A percentile compares a stretch with the other conserved stretches of the same genome.
Conservation (phyloP, 2,888 invertebrate genomes). For the Dasysyrphus tricinctus region DNA sequence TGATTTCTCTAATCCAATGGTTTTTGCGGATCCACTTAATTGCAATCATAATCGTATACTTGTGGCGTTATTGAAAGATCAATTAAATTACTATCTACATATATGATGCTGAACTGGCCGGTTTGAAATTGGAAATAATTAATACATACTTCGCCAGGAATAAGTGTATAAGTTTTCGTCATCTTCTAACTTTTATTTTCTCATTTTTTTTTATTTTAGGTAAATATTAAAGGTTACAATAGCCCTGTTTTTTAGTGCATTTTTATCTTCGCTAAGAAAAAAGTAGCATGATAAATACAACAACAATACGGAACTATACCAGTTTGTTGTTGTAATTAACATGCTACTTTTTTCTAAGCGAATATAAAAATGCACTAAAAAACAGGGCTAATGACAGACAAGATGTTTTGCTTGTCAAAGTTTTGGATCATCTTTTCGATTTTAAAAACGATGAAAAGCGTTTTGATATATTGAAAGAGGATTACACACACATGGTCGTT, state of each 20-base stretch:
- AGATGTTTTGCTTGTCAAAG: conserved; percentile 91
- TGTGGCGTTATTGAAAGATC: conserved; percentile 92
- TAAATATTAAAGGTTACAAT: conserved; percentile 94
- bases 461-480: conserved; percentile 93
- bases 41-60: conserved; percentile 93
- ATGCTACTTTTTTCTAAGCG: too few relatives aligned
- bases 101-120: conserved; percentile 96
- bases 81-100: conserved; percentile 96
- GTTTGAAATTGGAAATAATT: conserved; percentile 90
- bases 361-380: too few relatives aligned
- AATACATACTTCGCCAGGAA: conserved; percentile 93
- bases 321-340: too few relatives aligned
- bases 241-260: too few relatives aligned
- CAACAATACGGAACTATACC: too few relatives aligned
- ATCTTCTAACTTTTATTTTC: background rate
- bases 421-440: conserved; percentile 91
- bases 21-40: conserved; percentile 92
- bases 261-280: too few relatives aligned
- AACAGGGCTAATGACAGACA: too few relatives aligned
- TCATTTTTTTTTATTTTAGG: conserved; percentile 84
- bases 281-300: too few relatives aligned
- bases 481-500: conserved; percentile 91
- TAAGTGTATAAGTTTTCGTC: conserved; percentile 89
- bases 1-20: conserved; percentile 89
- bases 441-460: conserved; percentile 93